Evolutionary conservation across 2,888 invertebrate genomes (phyloP), one percentile per base, ranked within the genome.

Genomic region (Aethes cnicana): DNA sequence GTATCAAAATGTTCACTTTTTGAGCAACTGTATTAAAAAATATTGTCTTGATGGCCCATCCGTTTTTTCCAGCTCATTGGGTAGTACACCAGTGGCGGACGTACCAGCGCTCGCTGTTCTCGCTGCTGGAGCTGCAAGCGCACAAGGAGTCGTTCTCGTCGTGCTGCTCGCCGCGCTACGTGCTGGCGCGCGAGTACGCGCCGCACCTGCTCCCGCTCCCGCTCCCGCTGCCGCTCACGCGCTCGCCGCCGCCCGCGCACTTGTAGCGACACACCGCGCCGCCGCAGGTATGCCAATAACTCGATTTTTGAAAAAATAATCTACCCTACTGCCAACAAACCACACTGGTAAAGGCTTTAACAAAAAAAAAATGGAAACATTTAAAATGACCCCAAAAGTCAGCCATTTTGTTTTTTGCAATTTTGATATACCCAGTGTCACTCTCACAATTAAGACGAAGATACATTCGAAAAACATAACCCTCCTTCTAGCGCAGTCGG

Each of bases 211-310:
- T 83, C 57, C 85, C 84, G 59, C 72, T 83, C 57, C 85, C 84
- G 59, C 66, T 86, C 62, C 84, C 81, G 53, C 81, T 84, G 58
- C 77, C 83, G 58, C 80, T 82, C 68, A 74, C 73, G 69, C 70
- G 85, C 46, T 80, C 86, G 57, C 88, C 88, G 64, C 87, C 87
- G 61, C 87, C 88, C 21, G 87, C 88, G 76, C 88, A 86, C 77
- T 84, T 87, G 84, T 88, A 88, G 87, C 88, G 79, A 67, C 75
- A 76, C 57, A 66, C 69, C 55, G 85, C 86, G 85, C 81, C 84
- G 74, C 66, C 60, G n/a, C 73, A 74, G 76, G 79, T 80, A 65
- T 47, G 49, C 16, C 9, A 2, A 12, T 4, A 8, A 4, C 25
- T 23, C 3, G 14, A 26, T 11, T 28, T 32, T 32, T 4, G 3